Conservation (phyloP, 2,888 invertebrate species). For the Catocala fraxini region DNA sequence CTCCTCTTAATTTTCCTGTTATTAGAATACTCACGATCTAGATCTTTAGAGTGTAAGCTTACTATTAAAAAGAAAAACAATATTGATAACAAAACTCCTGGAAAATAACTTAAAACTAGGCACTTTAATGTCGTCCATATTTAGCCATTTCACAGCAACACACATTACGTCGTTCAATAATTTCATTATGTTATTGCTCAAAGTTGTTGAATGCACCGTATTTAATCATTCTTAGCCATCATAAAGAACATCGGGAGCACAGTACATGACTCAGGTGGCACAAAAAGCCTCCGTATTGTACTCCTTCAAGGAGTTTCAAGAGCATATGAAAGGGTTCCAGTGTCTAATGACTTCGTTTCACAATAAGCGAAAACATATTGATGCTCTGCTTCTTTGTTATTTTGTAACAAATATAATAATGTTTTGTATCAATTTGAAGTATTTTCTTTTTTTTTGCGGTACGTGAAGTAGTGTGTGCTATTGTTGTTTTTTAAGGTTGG, state of each 20-base stretch:
- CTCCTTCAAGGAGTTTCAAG: slow-evolving; percentile 52
- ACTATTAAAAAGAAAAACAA: too few species aligned
- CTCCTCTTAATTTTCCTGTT: too few species aligned
- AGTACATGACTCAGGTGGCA: slow-evolving; percentile 57
- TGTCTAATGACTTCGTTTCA: slow-evolving; percentile 66
- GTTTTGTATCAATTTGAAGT: slow-evolving; percentile 45
- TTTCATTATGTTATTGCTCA: slow-evolving; percentile 38
- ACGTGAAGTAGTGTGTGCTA: slow-evolving; percentile 44
- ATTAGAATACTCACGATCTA: too few species aligned
- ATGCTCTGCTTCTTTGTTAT: slow-evolving; percentile 46
- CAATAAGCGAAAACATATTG: slow-evolving; percentile 57
- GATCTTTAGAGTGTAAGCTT: too few species aligned
- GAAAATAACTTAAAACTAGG: too few species aligned
- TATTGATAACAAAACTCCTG: too few species aligned
- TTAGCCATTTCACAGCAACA: too few species aligned
- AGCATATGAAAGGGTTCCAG: slow-evolving; percentile 70
- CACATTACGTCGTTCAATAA: slow-evolving; percentile 31
- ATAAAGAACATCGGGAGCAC: slow-evolving; percentile 50
- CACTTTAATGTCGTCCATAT: too few species aligned
- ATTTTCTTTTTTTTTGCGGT: slow-evolving; percentile 46
- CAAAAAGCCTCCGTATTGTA: slow-evolving; percentile 68
- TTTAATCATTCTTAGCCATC: slow-evolving; percentile 38
- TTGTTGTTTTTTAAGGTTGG: slow-evolving; percentile 35
- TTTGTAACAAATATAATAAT: slow-evolving; percentile 57
- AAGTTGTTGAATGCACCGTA: slow-evolving; percentile 38